Percentiles rank a stretch among this genome's conserved stretches.
Conservation (phyloP, 2,797 vertebrate species). For the Pseudopleuronectes americanus region DNA sequence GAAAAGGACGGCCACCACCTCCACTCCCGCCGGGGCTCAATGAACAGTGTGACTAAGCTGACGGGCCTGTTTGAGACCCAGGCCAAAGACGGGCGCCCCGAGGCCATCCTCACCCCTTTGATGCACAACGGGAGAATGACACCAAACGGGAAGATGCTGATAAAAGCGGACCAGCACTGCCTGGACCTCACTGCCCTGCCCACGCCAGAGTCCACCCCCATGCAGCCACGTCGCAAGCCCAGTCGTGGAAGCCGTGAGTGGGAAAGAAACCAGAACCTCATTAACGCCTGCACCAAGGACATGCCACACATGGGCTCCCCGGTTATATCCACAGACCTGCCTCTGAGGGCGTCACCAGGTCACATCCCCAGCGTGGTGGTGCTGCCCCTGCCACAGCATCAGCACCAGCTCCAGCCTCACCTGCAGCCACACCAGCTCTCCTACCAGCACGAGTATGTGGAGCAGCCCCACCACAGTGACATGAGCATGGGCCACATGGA, state of each 20-base stretch:
- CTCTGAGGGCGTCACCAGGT: constrained; percentile 93
- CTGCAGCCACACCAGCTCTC: constrained; percentile 89
- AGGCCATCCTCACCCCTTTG: constrained; percentile 94
- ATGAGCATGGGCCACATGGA: constrained; percentile 85
- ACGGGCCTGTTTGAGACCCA: constrained; percentile 95
- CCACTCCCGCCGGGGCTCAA: constrained; percentile 92
- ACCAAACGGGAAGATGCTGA: constrained; percentile 91
- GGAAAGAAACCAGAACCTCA: constrained; percentile 98
- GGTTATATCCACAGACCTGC: constrained; percentile 94
- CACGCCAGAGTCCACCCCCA: constrained; percentile 96
- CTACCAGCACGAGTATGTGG: constrained; percentile 96
- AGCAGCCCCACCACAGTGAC: constrained; percentile 93
- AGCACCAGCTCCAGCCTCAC: constrained; percentile 85
- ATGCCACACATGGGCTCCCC: constrained; percentile 90
- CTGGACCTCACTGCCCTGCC: constrained; percentile 94
- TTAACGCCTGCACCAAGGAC: constrained; percentile 98
- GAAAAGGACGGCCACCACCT: constrained; percentile 90
- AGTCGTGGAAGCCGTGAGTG: constrained; percentile 94
- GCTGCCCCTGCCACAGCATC: constrained; percentile 88
- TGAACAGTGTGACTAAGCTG: constrained; percentile 98
- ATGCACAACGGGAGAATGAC: constrained; percentile 96
- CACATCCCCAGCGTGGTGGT: constrained; percentile 98
- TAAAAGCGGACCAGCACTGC: constrained; percentile 97
- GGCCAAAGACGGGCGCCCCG: constrained; percentile 94
- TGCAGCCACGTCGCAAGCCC: constrained; percentile 95